Conservation (phyloP, 2,888 invertebrate species). For the Drosophila paramelanica region DNA sequence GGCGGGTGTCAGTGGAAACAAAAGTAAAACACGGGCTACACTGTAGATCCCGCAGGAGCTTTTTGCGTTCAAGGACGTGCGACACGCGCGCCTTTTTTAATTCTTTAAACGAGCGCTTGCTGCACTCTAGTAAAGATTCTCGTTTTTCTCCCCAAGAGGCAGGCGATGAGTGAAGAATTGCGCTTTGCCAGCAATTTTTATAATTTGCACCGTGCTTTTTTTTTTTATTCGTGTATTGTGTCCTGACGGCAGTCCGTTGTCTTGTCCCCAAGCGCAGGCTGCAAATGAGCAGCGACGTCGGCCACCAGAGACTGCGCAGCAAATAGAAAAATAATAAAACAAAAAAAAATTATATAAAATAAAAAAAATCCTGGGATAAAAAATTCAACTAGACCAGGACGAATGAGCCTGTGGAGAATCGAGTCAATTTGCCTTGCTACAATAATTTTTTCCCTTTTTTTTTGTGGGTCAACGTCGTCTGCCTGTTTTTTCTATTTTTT, state of each 20-base stretch:
- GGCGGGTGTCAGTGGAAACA: neutral
- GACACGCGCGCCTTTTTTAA: conserved; percentile 46
- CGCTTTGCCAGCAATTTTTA: conserved; percentile 80
- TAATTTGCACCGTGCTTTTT: conserved; percentile 67
- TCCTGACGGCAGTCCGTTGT: conserved; percentile 29
- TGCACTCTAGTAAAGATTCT: conserved; percentile 39
- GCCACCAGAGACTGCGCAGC: conserved; percentile 59
- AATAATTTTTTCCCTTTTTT: conserved; percentile 21
- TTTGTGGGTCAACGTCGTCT: conserved; percentile 52
- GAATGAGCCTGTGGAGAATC: conserved; percentile 64
- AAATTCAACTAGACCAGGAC: conserved; percentile 51
- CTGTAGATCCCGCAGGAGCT: conserved; percentile 56
- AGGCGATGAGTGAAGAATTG: conserved; percentile 58
- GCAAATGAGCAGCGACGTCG: conserved; percentile 70
- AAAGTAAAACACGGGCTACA: conserved; percentile 22
- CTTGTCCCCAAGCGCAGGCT: conserved; percentile 60
- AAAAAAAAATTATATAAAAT: conserved; percentile 25
- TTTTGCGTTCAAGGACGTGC: conserved; percentile 72
- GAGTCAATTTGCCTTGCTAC: conserved; percentile 64
- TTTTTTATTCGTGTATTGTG: conserved; percentile 45
- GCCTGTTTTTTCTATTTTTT: conserved; percentile 18
- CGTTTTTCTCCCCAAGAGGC: conserved; percentile 38
- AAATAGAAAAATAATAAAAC: conserved; percentile 71
- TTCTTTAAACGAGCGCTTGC: conserved; percentile 58
- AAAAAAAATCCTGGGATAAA: neutral